Percentiles rank a stretch among this genome's conserved stretches.
Evolutionary conservation across 2,113 vertebrate species (phyloP).

Genomic region (Ramphastos sulfuratus): DNA sequence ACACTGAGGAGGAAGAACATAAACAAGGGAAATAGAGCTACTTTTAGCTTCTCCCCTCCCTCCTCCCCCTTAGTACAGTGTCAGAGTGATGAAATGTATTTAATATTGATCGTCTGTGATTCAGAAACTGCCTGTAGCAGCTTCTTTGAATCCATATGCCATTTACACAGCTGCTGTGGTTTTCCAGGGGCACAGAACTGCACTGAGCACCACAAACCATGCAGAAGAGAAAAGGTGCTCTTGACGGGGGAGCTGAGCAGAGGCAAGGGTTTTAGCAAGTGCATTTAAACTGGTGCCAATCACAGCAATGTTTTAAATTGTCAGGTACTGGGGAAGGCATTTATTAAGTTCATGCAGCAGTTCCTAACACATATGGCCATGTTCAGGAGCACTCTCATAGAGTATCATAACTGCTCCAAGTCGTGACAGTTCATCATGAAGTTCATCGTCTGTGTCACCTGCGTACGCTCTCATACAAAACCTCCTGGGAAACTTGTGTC

Average conservation of each 20-base stretch:
- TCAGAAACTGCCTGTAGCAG: slow-evolving; percentile 20
- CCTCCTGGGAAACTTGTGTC: not conserved
- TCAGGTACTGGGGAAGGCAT: not conserved
- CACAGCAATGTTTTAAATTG: not conserved
- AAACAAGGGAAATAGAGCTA: not conserved
- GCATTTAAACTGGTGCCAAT: not conserved
- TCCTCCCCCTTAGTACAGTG: not conserved
- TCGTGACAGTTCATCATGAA: not conserved
- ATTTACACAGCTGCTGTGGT: not conserved
- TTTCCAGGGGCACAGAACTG: not conserved
- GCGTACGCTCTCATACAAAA: not conserved
- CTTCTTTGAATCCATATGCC: not conserved
- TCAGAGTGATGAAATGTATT: slow-evolving; percentile 14
- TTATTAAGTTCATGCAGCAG: not conserved
- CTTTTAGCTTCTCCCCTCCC: not conserved
- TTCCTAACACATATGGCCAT: not conserved
- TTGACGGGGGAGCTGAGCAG: not conserved
- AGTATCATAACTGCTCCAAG: not conserved
- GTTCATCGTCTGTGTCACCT: not conserved
- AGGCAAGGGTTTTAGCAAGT: not conserved
- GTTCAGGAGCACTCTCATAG: not conserved
- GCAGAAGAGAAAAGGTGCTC: not conserved
- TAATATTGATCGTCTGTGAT: slow-evolving; percentile 38
- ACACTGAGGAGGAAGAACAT: not conserved
- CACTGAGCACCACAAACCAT: not conserved